Evolutionary conservation across 2,888 invertebrate species (phyloP), one percentile per base, ranked within the genome.

Genomic region (Diarsia rubi): DNA sequence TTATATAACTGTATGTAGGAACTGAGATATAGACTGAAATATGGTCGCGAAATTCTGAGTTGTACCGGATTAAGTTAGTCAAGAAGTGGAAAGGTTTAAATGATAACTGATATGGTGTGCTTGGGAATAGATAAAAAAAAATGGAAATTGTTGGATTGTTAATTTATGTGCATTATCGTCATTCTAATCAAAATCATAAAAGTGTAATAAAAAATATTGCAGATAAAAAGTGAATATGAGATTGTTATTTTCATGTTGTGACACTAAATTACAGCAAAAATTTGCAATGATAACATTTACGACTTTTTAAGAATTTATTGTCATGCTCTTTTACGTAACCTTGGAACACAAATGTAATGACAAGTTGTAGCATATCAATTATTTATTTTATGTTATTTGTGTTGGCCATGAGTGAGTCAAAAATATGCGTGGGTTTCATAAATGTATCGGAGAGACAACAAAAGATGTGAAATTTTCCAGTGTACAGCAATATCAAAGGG

Each of bases 231-330:
- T 42, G 47, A 42, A 31, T 59, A 4, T 27, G 14, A 64, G 42
- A 54, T 62, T 52, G 27, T 49, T 65, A 44, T 69, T 75, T 21
- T 66, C 27, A 24, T 45, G 9, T 76, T 68, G 65, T 49, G 68
- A 76, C 68, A 71, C 16, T 45, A 71, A 81, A 69, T 66, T 45
- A 65, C 27, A 9, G 2, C n/a, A 44, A 21, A 69, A 24, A 66
- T 59, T 59, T 69, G 5, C 27, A 72, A 72, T 52, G 45, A 57
- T 52, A 72, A 72, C 77, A 72, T 81, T 81, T 69, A 81, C 72
- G 72, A 76, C 44, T 52, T 21, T 52, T 19, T 44, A 47, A 57
- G 14, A 81, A 80, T 76, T 69, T 81, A 81, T 52, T 69, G 44
- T 65, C 14, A 57, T 27, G n/a, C 27, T 54, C 6, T 31, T 24